Evolutionary conservation across 2,888 invertebrate genomes (phyloP).

Genomic region (Spisula subtruncata): DNA sequence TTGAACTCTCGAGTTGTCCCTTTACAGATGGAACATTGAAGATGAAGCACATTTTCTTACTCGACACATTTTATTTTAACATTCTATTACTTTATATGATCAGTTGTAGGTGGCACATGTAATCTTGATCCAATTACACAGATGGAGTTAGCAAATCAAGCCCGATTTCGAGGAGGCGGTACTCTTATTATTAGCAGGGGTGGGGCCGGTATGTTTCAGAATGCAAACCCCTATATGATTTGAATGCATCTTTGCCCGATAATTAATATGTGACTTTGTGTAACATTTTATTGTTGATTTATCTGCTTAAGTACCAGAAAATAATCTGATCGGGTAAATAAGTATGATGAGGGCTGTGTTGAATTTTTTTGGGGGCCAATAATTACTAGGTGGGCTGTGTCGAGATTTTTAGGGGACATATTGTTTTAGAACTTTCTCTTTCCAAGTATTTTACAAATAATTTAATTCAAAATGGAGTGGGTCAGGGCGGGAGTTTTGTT

Average conservation of each 20-base stretch:
- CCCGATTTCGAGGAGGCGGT: conserved; percentile 66
- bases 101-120: conserved; percentile 35
- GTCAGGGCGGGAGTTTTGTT: too few relatives aligned
- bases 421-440: too few relatives aligned
- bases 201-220: conserved; percentile 39
- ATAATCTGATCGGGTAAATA: too few relatives aligned
- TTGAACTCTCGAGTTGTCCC: too few relatives aligned
- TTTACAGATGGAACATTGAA: neutral
- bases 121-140: conserved; percentile 63
- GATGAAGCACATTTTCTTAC: neutral
- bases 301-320: too few relatives aligned
- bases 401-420: too few relatives aligned
- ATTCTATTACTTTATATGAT: neutral
- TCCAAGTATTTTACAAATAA: too few relatives aligned
- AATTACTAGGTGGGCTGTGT: too few relatives aligned
- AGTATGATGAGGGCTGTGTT: too few relatives aligned
- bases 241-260: conserved; percentile 30
- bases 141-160: conserved; percentile 69
- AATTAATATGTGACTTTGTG: conserved; percentile 48
- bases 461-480: too few relatives aligned
- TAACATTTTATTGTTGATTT: conserved; percentile 21
- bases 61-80: neutral
- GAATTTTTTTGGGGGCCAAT: too few relatives aligned
- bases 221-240: conserved; percentile 38
- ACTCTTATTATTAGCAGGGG: conserved; percentile 55